phyloP scores from a whole-genome alignment of 1,140 invertebrate genomes.

The Thalassaphorura encarpata region DNA sequence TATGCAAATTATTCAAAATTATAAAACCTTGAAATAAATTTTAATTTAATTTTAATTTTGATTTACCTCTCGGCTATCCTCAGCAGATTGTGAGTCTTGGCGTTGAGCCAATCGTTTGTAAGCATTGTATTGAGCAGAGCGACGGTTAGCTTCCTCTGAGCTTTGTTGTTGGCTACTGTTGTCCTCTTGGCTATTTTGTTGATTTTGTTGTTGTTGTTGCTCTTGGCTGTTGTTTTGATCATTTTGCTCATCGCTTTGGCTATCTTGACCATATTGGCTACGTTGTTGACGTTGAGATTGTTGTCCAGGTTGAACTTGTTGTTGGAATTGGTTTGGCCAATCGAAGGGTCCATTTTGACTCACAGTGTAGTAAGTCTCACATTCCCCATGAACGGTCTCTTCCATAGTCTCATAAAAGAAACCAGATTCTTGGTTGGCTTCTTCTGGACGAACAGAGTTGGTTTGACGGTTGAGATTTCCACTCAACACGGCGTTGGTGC shows the following conservation, averaged over 20 bases:
- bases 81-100: constrained; percentile 5
- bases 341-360: constrained; percentile 25
- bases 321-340: constrained; percentile 14
- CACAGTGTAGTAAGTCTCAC: constrained; percentile 28
- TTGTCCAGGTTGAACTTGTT: constrained; percentile 12
- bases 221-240: no score
- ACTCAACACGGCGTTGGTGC: constrained; percentile 17
- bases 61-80: constrained; percentile 16
- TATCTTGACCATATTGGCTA: no score
- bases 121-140: neutral
- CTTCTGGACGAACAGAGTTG: constrained; percentile 19
- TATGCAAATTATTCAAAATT: constrained; percentile 18
- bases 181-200: no score
- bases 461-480: constrained; percentile 30
- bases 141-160: neutral
- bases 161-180: neutral
- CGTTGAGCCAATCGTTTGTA: neutral
- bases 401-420: constrained; percentile 27
- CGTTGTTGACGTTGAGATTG: no score
- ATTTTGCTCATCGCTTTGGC: neutral
- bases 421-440: constrained; percentile 19
- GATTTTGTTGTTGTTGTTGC: neutral
- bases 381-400: constrained; percentile 19
- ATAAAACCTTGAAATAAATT: constrained; percentile 29
- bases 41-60: constrained; percentile 22